Evolutionary conservation across 2,113 vertebrate genomes (phyloP).

Genomic region (Miniopterus natalensis): DNA sequence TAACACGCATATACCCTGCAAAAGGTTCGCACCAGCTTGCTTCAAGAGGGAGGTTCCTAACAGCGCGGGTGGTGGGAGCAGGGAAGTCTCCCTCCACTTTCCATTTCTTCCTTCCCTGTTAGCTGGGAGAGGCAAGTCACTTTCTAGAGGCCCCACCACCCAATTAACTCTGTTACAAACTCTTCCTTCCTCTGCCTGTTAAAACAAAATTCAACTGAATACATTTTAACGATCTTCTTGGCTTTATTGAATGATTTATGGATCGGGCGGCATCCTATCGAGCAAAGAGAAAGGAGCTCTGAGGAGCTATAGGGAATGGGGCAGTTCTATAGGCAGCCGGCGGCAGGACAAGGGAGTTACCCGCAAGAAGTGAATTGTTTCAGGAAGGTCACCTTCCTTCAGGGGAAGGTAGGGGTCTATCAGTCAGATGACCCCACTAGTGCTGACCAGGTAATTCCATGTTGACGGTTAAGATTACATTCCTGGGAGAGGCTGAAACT

Average conservation of each 20-base stretch:
- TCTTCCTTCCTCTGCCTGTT: neutral
- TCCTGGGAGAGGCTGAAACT: neutral
- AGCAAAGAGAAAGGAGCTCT: neutral
- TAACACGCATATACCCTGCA: neutral
- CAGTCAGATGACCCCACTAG: neutral
- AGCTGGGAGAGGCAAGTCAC: neutral
- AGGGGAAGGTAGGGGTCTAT: neutral
- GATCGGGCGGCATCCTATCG: neutral
- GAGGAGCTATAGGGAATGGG: neutral
- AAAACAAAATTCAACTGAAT: neutral
- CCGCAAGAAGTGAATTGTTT: neutral
- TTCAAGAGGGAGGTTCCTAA: neutral
- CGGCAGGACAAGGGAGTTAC: neutral
- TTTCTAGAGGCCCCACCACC: neutral
- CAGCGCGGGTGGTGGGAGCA: neutral
- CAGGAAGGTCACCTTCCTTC: neutral
- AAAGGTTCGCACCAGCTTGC: neutral
- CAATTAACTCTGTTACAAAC: slow-evolving; percentile 20
- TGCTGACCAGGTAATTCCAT: neutral
- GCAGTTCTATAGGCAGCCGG: neutral
- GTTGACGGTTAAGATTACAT: neutral
- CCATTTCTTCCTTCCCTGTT: neutral
- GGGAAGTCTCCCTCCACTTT: no score
- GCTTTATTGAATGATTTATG: neutral
- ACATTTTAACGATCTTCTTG: neutral